Conservation (phyloP, 2,797 vertebrate species). For the Lophius americanus region DNA sequence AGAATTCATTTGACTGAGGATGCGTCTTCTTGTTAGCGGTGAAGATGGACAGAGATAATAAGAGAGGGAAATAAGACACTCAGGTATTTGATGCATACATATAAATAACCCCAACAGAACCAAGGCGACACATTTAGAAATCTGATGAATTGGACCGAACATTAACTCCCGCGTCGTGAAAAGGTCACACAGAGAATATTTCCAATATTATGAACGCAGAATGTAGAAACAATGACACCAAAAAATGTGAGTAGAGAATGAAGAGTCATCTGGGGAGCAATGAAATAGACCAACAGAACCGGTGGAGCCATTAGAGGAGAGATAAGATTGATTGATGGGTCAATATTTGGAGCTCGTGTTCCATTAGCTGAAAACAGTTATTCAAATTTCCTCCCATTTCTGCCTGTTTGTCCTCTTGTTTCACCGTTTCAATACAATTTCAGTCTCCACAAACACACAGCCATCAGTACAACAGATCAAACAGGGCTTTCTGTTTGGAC, state of each 20-base stretch:
- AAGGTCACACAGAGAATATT: background rate
- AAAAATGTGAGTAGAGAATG: conserved; percentile 10
- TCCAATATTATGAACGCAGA: conserved; percentile 1
- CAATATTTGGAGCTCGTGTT: conserved; percentile 19
- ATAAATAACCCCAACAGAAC: too few species aligned
- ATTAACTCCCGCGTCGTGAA: background rate
- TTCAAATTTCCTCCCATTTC: background rate
- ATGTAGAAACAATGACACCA: background rate
- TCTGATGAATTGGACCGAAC: background rate
- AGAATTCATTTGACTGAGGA: too few species aligned
- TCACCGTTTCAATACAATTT: background rate
- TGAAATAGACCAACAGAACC: conserved; percentile 22
- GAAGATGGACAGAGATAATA: too few species aligned
- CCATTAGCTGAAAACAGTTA: background rate
- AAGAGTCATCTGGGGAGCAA: conserved; percentile 11
- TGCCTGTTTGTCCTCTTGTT: background rate
- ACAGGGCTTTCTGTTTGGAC: conserved; percentile 20
- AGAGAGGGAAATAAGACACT: too few species aligned
- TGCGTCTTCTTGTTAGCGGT: too few species aligned
- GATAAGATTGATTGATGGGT: conserved; percentile 24
- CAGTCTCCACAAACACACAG: conserved; percentile 1
- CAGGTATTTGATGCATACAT: too few species aligned
- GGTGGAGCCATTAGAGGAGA: conserved; percentile 11
- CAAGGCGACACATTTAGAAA: too few species aligned
- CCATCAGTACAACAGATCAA: conserved; percentile 13